These are phyloP conservation scores for Muscina levida DNA, from an alignment of 2,888 invertebrate species.

Conservation along the genomic window DNA sequence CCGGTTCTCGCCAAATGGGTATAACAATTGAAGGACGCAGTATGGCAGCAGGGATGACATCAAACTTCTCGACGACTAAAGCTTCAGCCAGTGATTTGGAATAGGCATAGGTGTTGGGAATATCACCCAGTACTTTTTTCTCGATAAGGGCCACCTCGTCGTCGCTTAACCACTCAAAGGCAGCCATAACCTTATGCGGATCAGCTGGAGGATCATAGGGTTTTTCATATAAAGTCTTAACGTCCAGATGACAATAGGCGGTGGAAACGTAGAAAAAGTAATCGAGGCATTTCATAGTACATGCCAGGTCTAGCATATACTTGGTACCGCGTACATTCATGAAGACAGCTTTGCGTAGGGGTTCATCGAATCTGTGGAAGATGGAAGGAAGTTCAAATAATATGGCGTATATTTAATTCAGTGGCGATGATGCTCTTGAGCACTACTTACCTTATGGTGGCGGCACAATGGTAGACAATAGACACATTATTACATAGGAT, in stretches of 20 bases:
- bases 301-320: slow-evolving; percentile 90
- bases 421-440: background rate
- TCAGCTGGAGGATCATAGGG: slow-evolving; percentile 91
- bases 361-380: slow-evolving; percentile 89
- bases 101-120: slow-evolving; percentile 95
- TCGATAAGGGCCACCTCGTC: slow-evolving; percentile 85
- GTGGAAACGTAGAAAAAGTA: slow-evolving; percentile 89
- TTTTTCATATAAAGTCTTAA: slow-evolving; percentile 89
- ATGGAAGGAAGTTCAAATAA: background rate
- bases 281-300: slow-evolving; percentile 87
- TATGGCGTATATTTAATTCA: background rate
- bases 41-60: slow-evolving; percentile 88
- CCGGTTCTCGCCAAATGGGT: slow-evolving; percentile 91
- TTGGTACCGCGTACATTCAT: slow-evolving; percentile 96
- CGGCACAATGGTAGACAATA: slow-evolving; percentile 92
- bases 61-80: slow-evolving; percentile 88
- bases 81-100: slow-evolving; percentile 95
- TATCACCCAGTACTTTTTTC: slow-evolving; percentile 85
- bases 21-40: slow-evolving; percentile 94
- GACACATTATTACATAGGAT: slow-evolving; percentile 85
- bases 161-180: slow-evolving; percentile 89
- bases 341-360: slow-evolving; percentile 92
- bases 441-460: slow-evolving; percentile 83
- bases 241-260: slow-evolving; percentile 93
- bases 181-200: slow-evolving; percentile 87